A percentile compares a stretch with the other conserved stretches of the same genome.
These are phyloP conservation scores for Somateria mollissima DNA, from an alignment of 2,797 vertebrate species.

Conservation along the genomic window DNA sequence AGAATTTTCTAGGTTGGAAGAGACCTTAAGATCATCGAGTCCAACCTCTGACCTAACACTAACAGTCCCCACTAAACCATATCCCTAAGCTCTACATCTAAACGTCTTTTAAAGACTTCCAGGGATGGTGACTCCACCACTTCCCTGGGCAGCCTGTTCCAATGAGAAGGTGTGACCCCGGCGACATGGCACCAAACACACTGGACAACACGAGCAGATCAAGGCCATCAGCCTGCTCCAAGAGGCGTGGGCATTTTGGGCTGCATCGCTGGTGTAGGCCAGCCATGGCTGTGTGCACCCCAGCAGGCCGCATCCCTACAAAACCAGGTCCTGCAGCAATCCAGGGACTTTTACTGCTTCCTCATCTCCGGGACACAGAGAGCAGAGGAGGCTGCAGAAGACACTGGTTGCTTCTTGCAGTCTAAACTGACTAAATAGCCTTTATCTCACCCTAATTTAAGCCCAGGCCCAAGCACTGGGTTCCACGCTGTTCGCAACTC, in stretches of 20 bases:
- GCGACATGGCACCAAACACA: accelerated
- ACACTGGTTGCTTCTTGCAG: background rate
- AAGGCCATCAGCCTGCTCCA: background rate
- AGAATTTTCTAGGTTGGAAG: too few species aligned
- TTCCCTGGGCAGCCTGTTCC: too few species aligned
- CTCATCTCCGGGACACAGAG: background rate
- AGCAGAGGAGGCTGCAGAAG: background rate
- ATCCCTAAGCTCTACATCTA: too few species aligned
- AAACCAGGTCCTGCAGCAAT: background rate
- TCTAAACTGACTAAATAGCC: background rate
- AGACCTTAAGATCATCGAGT: too few species aligned
- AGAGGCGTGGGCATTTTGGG: background rate
- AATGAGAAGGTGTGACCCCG: accelerated
- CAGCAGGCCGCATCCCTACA: background rate
- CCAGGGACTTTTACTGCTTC: background rate
- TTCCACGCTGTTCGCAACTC: constrained; percentile 28
- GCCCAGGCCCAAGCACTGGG: background rate
- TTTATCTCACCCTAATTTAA: constrained; percentile 2
- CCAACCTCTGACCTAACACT: too few species aligned
- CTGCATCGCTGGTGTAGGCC: background rate
- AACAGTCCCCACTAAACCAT: too few species aligned
- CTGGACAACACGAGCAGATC: background rate
- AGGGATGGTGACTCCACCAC: too few species aligned
- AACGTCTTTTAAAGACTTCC: too few species aligned
- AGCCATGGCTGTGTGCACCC: background rate